Percentiles rank a stretch among this genome's conserved stretches.
These are phyloP conservation scores for Coecobrya sp. DNA, from an alignment of 2,888 invertebrate genomes.

Conservation along the genomic window DNA sequence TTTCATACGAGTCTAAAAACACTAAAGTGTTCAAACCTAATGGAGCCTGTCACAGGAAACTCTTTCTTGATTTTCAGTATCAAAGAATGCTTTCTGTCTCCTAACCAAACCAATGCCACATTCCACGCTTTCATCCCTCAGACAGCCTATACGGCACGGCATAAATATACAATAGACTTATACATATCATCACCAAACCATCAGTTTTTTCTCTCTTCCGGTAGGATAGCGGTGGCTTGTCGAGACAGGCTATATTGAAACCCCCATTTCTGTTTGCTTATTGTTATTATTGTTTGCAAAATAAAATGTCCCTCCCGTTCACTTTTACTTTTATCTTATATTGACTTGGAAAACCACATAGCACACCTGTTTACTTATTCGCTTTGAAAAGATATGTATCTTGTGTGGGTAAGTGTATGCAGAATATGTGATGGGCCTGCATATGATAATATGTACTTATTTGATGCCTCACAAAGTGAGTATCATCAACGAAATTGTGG, in stretches of 20 bases:
- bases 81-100: not conserved
- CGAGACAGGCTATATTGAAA: too few species aligned
- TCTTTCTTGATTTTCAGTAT: constrained; percentile 12
- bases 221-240: too few species aligned
- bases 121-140: not conserved
- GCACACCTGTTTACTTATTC: not conserved
- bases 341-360: not conserved
- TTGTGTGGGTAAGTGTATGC: too few species aligned
- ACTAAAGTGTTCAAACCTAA: constrained; percentile 6
- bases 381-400: not conserved
- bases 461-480: not conserved
- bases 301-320: constrained; percentile 6
- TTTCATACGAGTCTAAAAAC: constrained; percentile 11
- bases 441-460: not conserved
- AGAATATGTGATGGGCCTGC: too few species aligned
- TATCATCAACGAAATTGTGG: not conserved
- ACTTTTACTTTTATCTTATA: constrained; percentile 5
- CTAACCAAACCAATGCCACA: not conserved
- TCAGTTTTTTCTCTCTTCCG: not conserved
- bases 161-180: not conserved
- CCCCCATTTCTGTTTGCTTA: too few species aligned
- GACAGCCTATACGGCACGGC: not conserved
- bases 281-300: not conserved
- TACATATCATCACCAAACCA: not conserved
- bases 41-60: constrained; percentile 37